Conservation (phyloP, 2,113 vertebrate genomes). For the Trochalopteron elliotii region DNA sequence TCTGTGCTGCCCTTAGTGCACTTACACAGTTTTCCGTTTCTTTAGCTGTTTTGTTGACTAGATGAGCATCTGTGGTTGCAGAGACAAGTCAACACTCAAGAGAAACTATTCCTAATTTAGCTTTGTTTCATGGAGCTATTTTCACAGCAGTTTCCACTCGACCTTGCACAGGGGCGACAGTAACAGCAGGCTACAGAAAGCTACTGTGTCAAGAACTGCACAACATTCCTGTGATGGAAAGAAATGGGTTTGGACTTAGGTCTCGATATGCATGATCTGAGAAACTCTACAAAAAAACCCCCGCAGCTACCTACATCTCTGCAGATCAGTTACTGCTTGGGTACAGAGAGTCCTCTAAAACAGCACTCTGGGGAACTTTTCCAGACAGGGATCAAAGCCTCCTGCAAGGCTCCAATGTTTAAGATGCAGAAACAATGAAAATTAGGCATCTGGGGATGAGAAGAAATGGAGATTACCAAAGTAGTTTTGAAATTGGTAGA, state of each 20-base stretch:
- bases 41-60: not conserved
- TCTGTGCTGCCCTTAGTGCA: not conserved
- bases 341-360: not conserved
- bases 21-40: not conserved
- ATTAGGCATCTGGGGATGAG: not conserved
- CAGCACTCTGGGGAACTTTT: not conserved
- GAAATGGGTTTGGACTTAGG: not conserved
- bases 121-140: slow-evolving; percentile 22
- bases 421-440: not conserved
- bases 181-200: not conserved
- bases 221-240: not conserved
- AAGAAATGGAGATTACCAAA: not conserved
- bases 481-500: not conserved
- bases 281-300: not conserved
- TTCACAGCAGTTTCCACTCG: not conserved
- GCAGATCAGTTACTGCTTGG: not conserved
- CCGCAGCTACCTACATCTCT: not conserved
- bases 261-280: not conserved
- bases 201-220: not conserved
- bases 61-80: not conserved
- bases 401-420: not conserved
- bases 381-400: not conserved
- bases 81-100: not conserved
- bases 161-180: not conserved
- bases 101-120: slow-evolving; percentile 19